phyloP scores from a whole-genome alignment of 2,888 invertebrate genomes.

The Ormyrus thymus region DNA sequence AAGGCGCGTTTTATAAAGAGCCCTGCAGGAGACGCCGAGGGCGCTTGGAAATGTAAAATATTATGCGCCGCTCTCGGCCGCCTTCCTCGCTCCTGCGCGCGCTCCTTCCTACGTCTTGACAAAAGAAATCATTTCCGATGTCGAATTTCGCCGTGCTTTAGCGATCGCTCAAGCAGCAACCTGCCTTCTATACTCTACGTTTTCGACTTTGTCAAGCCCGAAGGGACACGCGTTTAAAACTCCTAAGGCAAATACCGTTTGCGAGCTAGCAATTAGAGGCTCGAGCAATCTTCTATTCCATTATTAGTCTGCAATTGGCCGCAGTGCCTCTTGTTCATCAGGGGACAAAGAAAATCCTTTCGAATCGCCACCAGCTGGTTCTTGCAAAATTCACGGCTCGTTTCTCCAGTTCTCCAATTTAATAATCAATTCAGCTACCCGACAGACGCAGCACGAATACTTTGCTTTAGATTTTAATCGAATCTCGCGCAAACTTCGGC shows the following conservation, averaged over 20 bases:
- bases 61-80: constrained; percentile 15
- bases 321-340: no score
- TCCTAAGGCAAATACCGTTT: not conserved
- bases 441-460: no score
- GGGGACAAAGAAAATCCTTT: no score
- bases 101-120: constrained; percentile 2
- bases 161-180: not conserved
- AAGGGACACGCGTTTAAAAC: constrained; percentile 12
- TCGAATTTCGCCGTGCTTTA: constrained; percentile 7
- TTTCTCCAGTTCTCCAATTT: no score
- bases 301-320: no score
- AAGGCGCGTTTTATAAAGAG: constrained; percentile 41
- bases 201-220: not conserved
- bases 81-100: not conserved
- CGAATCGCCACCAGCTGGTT: no score
- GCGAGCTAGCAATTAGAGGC: not conserved
- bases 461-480: no score
- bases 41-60: constrained; percentile 46
- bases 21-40: constrained; percentile 35
- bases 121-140: constrained; percentile 35
- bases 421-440: no score
- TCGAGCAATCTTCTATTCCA: no score
- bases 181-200: not conserved
- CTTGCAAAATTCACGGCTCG: no score
- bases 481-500: no score